These are phyloP conservation scores for Sebastes hubbsi DNA, from an alignment of 2,797 vertebrate species.

Conservation along the genomic window DNA sequence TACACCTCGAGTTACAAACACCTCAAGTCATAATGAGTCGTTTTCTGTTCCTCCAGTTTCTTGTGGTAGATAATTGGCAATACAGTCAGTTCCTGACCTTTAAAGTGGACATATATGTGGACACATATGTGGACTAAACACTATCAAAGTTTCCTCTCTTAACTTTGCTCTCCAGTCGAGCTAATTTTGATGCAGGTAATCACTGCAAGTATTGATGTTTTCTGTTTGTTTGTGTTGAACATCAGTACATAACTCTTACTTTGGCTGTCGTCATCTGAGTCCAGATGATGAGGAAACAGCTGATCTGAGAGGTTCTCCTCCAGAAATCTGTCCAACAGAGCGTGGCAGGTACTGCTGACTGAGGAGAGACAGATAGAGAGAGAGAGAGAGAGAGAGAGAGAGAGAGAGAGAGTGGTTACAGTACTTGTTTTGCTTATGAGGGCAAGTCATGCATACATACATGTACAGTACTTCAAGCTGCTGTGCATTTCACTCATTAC, in stretches of 20 bases:
- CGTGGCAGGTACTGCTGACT: slow-evolving; percentile 65
- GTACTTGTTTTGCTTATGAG: background rate
- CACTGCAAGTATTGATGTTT: background rate
- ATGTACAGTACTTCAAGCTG: background rate
- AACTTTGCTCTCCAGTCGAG: background rate
- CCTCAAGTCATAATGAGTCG: background rate
- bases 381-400: slow-evolving; percentile 6
- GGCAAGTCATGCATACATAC: background rate
- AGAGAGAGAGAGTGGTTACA: background rate
- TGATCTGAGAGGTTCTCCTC: slow-evolving; percentile 58
- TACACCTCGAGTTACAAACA: background rate
- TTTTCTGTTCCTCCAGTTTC: background rate
- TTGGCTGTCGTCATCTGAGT: slow-evolving; percentile 53
- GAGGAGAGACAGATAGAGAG: slow-evolving; percentile 22
- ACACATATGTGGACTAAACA: background rate
- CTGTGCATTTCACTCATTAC: background rate
- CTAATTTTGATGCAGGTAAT: background rate
- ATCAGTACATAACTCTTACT: slow-evolving; percentile 55
- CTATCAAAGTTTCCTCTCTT: background rate
- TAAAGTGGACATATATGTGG: too few species aligned
- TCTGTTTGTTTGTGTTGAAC: background rate
- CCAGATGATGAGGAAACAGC: slow-evolving; percentile 43
- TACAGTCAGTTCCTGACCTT: background rate
- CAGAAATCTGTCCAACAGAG: slow-evolving; percentile 60
- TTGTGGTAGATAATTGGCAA: background rate